Evolutionary conservation across 2,888 invertebrate genomes (phyloP).

Genomic region (Rhingia campestris): DNA sequence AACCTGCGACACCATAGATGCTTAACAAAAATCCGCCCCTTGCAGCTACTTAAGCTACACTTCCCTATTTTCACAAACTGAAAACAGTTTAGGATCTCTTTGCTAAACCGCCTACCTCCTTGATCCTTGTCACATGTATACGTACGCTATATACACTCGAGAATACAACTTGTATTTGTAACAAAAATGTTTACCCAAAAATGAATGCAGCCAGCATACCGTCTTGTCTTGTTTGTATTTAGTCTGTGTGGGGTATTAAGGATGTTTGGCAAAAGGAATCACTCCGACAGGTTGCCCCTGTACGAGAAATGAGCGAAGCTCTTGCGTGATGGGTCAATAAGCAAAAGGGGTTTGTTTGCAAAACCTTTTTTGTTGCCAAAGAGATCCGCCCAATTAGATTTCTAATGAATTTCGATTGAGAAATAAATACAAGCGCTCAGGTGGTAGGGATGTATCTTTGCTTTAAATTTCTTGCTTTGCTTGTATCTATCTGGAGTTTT

Average conservation of each 20-base stretch:
- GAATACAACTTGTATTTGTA: constrained; percentile 51
- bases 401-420: constrained; percentile 15
- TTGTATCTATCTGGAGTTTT: background rate
- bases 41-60: background rate
- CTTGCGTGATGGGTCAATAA: constrained; percentile 42
- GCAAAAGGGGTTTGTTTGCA: constrained; percentile 52
- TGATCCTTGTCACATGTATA: background rate
- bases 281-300: constrained; percentile 55
- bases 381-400: constrained; percentile 16
- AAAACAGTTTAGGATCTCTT: constrained; percentile 42
- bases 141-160: background rate
- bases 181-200: constrained; percentile 65
- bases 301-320: background rate
- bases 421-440: constrained; percentile 8
- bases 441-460: background rate
- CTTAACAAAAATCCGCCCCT: constrained; percentile 22
- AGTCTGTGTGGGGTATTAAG: constrained; percentile 36
- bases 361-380: constrained; percentile 9
- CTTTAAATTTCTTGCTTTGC: constrained; percentile 26
- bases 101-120: constrained; percentile 15
- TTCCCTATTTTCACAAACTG: constrained; percentile 24
- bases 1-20: constrained; percentile 17
- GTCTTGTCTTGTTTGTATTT: constrained; percentile 47
- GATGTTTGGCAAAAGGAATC: constrained; percentile 42
- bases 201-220: constrained; percentile 44